These are phyloP conservation scores for Alexandromys oeconomus DNA, from an alignment of 2,797 vertebrate species.

Conservation along the genomic window DNA sequence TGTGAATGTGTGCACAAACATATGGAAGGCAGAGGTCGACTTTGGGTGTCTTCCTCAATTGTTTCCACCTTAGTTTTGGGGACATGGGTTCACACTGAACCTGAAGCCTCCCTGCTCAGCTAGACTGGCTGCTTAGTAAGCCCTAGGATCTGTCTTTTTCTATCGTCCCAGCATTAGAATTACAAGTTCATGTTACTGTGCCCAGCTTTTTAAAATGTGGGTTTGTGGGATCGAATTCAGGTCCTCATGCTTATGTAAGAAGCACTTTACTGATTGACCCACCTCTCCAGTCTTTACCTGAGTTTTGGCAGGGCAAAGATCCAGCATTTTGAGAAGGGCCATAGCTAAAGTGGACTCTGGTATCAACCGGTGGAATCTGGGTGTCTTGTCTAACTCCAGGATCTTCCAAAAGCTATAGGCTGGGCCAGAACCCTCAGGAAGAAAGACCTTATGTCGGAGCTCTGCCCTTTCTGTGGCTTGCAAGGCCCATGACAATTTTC, in stretches of 20 bases:
- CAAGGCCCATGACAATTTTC: not conserved
- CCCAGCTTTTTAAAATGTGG: not conserved
- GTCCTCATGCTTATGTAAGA: not conserved
- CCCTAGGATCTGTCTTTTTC: not conserved
- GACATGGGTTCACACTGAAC: too few relatives aligned
- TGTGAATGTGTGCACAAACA: not conserved
- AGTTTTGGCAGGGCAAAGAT: not conserved
- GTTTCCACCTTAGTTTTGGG: not conserved
- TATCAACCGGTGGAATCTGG: not conserved
- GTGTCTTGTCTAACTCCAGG: not conserved
- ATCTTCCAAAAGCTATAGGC: not conserved
- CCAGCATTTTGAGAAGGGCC: not conserved
- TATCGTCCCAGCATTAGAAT: not conserved
- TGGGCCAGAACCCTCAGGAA: conserved; percentile 7
- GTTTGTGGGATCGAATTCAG: not conserved
- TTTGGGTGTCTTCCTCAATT: not conserved
- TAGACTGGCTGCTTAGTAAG: not conserved
- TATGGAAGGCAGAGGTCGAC: not conserved
- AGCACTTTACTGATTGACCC: not conserved
- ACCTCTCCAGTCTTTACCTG: not conserved
- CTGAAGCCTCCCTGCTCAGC: too few relatives aligned
- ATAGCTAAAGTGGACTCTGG: not conserved
- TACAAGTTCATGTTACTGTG: not conserved
- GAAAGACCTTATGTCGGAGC: conserved; percentile 55
- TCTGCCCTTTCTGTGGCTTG: not conserved